A percentile compares a stretch with the other conserved stretches of the same genome.
Evolutionary conservation across 2,113 vertebrate species (phyloP).

Genomic region (Ciconia stormi): DNA sequence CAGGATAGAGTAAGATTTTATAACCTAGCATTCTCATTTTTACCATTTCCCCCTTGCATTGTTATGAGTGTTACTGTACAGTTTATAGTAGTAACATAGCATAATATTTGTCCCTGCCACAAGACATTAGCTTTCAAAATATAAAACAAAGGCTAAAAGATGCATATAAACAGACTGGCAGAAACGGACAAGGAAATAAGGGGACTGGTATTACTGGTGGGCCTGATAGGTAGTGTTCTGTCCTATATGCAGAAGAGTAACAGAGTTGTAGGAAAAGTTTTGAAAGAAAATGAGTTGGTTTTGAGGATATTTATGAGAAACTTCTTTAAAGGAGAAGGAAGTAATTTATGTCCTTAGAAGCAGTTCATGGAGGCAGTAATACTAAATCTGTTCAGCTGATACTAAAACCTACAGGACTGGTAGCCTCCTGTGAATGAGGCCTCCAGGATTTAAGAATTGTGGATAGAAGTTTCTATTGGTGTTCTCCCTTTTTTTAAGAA

Average conservation of each 20-base stretch:
- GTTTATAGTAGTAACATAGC: not conserved
- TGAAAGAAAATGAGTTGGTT: not conserved
- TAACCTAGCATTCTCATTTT: not conserved
- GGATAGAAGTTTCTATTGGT: not conserved
- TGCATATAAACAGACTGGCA: not conserved
- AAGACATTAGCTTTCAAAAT: not conserved
- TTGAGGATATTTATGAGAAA: not conserved
- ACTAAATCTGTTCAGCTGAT: not conserved
- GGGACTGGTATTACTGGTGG: not conserved
- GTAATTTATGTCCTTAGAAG: not conserved
- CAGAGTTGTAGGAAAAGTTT: not conserved
- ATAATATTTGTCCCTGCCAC: not conserved
- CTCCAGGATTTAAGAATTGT: not conserved
- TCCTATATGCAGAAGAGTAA: not conserved
- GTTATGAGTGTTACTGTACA: not conserved
- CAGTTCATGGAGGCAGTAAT: not conserved
- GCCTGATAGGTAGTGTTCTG: not conserved
- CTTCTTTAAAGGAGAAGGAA: not conserved
- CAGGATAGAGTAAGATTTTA: not conserved
- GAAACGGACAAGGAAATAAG: not conserved
- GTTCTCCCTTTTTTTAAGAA: not conserved
- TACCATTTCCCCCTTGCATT: not conserved
- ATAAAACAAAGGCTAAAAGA: not conserved
- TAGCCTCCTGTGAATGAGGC: not conserved
- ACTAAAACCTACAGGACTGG: not conserved